Percentiles rank a stretch among this genome's conserved stretches.
These are phyloP conservation scores for Drosophila bocki DNA, from an alignment of 1,140 invertebrate genomes.

Conservation along the genomic window DNA sequence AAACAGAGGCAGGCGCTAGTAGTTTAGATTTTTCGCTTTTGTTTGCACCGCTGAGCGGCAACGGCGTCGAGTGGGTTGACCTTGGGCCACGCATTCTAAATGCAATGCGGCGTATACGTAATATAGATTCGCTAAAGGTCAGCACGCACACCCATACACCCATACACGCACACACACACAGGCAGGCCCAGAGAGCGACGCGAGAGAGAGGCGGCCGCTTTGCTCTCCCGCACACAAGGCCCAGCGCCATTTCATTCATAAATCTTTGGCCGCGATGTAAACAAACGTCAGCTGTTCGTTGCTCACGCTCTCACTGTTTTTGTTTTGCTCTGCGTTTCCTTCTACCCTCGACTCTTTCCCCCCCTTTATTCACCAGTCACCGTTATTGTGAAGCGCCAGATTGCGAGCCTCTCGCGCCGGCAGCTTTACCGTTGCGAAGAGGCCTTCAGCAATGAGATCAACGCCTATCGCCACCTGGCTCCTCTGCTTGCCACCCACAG, in stretches of 20 bases:
- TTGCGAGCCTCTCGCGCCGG: conserved; percentile 75
- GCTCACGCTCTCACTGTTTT: conserved; percentile 27
- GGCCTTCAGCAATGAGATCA: conserved; percentile 82
- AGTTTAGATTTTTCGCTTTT: conserved; percentile 46
- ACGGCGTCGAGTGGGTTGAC: conserved; percentile 59
- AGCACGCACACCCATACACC: conserved; percentile 64
- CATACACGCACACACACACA: not conserved
- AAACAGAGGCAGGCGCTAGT: not conserved
- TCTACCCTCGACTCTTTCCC: not conserved
- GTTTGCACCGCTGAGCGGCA: conserved; percentile 33
- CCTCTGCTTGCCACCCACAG: conserved; percentile 69
- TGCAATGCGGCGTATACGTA: conserved; percentile 71
- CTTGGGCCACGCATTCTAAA: conserved; percentile 80
- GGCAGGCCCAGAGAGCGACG: conserved; percentile 1
- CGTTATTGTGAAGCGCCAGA: conserved; percentile 81
- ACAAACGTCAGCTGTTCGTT: conserved; percentile 74
- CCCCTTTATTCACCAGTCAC: conserved; percentile 37
- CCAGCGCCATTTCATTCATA: conserved; percentile 70
- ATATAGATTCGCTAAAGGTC: conserved; percentile 80
- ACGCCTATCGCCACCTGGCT: conserved; percentile 73
- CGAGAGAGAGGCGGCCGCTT: conserved; percentile 12
- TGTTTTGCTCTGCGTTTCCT: conserved; percentile 41
- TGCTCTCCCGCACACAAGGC: conserved; percentile 53
- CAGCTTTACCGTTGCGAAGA: conserved; percentile 79
- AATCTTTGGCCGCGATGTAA: conserved; percentile 63